Conservation (phyloP, 1,140 invertebrate genomes). For the Dreissena polymorpha region DNA sequence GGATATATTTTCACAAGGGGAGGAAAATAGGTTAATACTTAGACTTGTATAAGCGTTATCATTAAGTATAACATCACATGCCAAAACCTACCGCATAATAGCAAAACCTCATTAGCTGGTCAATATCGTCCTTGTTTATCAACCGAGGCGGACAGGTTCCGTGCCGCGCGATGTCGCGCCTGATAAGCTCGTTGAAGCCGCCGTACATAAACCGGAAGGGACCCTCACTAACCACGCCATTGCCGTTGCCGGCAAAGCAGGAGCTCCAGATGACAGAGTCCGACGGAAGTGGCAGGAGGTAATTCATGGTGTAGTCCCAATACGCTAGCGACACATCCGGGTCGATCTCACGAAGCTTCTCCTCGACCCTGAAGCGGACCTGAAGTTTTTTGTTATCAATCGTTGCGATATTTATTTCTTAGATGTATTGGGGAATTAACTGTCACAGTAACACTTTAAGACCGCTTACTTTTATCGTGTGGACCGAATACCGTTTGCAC, state of each 20-base stretch:
- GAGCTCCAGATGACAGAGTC: constrained; percentile 74
- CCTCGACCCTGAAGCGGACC: constrained; percentile 61
- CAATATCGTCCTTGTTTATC: constrained; percentile 7
- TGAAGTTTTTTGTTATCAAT: no score
- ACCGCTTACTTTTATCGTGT: no score
- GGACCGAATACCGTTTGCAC: no score
- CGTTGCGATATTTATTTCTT: no score
- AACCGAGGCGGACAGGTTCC: not conserved
- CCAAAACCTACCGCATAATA: not conserved
- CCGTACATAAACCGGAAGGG: constrained; percentile 59
- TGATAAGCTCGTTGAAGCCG: not conserved
- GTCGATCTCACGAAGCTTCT: constrained; percentile 67
- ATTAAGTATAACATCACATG: not conserved
- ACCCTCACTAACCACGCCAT: constrained; percentile 74
- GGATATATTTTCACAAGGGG: no score
- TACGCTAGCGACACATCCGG: constrained; percentile 71
- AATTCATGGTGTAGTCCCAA: constrained; percentile 73
- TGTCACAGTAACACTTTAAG: no score
- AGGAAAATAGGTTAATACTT: not conserved
- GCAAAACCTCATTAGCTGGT: not conserved
- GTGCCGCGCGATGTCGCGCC: not conserved
- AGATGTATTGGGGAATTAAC: no score
- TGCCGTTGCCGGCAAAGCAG: constrained; percentile 74
- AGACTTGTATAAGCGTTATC: not conserved
- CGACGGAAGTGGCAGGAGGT: constrained; percentile 64